Evolutionary conservation across 2,888 invertebrate species (phyloP).

Genomic region (Ctena decussata): DNA sequence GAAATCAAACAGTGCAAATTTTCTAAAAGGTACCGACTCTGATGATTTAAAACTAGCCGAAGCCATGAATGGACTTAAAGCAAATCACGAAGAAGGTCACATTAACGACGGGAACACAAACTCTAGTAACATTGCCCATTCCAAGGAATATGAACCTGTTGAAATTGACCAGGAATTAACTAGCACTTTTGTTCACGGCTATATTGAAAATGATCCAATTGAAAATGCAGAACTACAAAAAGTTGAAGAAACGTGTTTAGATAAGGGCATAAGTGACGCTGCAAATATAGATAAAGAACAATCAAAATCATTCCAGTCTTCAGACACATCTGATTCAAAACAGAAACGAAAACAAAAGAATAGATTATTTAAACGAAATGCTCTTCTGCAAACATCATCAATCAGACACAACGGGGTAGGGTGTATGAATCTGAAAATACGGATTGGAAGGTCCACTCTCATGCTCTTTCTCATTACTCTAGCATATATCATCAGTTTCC

Average conservation of each 20-base stretch:
- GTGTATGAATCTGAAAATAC: constrained; percentile 1
- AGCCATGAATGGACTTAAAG: neutral
- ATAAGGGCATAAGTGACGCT: neutral
- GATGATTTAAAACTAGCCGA: neutral
- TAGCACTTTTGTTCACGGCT: neutral
- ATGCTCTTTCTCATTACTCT: constrained; percentile 78
- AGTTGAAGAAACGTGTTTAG: neutral
- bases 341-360: neutral
- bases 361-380: neutral
- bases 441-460: constrained; percentile 71
- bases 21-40: constrained; percentile 1
- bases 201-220: neutral
- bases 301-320: neutral
- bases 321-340: neutral
- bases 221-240: neutral
- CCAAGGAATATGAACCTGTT: neutral
- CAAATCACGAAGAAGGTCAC: neutral
- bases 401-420: neutral
- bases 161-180: neutral
- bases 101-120: neutral
- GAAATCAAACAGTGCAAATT: constrained; percentile 35
- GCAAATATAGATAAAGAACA: too few species aligned
- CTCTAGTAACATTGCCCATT: neutral
- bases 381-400: neutral
- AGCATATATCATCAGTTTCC: constrained; percentile 76